These are phyloP conservation scores for Cataglyphis rosenhaueri DNA, from an alignment of 2,888 invertebrate species.

Conservation along the genomic window DNA sequence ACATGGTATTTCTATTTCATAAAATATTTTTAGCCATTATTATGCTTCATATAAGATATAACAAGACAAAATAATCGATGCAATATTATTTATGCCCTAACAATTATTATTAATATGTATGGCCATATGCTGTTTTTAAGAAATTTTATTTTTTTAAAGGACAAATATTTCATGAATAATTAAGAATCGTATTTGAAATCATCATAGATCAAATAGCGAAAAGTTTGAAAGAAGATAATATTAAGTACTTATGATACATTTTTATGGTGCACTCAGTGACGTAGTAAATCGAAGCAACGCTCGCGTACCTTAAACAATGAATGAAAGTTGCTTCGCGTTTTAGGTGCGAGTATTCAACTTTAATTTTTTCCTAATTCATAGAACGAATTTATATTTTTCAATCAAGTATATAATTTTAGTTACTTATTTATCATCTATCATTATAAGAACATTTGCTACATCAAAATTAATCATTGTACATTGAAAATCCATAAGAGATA, in stretches of 20 bases:
- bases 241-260: not conserved
- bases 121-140: not conserved
- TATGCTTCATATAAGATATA: constrained; percentile 2
- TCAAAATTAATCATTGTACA: not conserved
- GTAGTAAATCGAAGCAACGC: constrained; percentile 1
- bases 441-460: not conserved
- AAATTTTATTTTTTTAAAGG: not conserved
- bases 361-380: not conserved
- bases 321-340: constrained; percentile 35
- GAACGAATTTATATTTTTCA: constrained; percentile 1
- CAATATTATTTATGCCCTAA: constrained; percentile 3
- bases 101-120: not conserved
- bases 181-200: not conserved
- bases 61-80: not conserved
- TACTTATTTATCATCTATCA: not conserved
- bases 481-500: not conserved
- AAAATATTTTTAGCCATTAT: not conserved
- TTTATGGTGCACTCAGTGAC: not conserved
- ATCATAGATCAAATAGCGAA: not conserved
- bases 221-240: constrained; percentile 21
- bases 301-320: constrained; percentile 4
- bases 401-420: not conserved
- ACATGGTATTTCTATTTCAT: not conserved
- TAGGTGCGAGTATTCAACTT: constrained; percentile 9
- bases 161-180: not conserved